Evolutionary conservation across 2,797 vertebrate species (phyloP).

Genomic region (Coilia nasus): DNA sequence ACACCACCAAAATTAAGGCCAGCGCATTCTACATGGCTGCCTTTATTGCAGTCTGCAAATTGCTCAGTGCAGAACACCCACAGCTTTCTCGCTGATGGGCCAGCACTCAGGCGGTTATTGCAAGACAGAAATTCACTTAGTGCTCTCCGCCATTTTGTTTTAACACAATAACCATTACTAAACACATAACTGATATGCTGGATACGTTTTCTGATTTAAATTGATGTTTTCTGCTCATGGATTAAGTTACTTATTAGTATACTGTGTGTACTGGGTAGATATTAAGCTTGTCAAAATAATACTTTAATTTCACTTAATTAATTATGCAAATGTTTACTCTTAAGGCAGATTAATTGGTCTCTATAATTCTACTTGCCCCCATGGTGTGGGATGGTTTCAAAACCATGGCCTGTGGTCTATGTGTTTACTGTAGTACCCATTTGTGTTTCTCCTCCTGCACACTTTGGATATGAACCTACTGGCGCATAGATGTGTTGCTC

Average conservation of each 20-base stretch:
- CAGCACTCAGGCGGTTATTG: background rate
- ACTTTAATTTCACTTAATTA: no score
- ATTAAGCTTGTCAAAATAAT: no score
- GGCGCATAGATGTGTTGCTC: no score
- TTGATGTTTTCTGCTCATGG: background rate
- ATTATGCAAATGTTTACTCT: no score
- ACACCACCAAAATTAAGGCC: slow-evolving; percentile 59
- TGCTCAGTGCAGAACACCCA: slow-evolving; percentile 51
- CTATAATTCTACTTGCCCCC: no score
- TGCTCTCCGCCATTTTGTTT: background rate
- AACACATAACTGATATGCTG: background rate
- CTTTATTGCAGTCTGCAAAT: slow-evolving; percentile 59
- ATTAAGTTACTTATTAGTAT: background rate
- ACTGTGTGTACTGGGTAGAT: no score
- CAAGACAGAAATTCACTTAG: background rate
- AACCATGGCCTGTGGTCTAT: no score
- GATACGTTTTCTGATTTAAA: background rate
- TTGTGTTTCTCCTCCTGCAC: no score
- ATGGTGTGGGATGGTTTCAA: no score
- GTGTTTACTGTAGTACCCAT: no score
- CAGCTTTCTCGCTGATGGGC: background rate
- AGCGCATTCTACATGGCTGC: slow-evolving; percentile 51
- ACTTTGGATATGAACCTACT: no score
- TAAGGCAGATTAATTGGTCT: no score
- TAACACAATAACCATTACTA: background rate